Conservation (phyloP, 2,888 invertebrate genomes). For the Eupithecia abbreviata region DNA sequence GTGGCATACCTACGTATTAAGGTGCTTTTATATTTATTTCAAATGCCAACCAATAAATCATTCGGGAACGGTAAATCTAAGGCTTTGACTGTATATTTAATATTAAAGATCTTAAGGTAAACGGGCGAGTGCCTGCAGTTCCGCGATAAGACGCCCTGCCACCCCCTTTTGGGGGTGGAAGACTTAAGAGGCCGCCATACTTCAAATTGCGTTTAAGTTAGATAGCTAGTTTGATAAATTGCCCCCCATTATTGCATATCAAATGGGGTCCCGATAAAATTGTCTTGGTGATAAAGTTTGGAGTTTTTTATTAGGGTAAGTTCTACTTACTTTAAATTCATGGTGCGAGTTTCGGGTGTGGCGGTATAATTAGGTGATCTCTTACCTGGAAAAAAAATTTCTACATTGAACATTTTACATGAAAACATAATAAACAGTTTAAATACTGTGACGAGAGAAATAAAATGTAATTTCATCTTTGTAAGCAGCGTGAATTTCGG, state of each 20-base stretch:
- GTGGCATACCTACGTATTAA: background rate
- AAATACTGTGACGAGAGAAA: conserved; percentile 8
- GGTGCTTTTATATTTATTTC: conserved; percentile 6
- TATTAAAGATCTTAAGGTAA: conserved; percentile 84
- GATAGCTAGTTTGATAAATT: conserved; percentile 83
- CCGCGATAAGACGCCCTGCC: conserved; percentile 77
- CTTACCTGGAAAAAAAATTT: conserved; percentile 60
- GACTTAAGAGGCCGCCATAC: conserved; percentile 80
- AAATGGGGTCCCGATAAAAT: conserved; percentile 74
- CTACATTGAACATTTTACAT: background rate
- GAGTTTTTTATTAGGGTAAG: conserved; percentile 55
- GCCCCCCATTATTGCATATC: conserved; percentile 80
- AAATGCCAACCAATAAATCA: conserved; percentile 61
- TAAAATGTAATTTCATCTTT: conserved; percentile 15
- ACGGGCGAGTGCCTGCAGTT: conserved; percentile 81
- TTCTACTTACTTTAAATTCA: conserved; percentile 56
- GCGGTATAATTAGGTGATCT: conserved; percentile 42
- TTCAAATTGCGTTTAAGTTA: conserved; percentile 83
- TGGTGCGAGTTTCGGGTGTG: conserved; percentile 39
- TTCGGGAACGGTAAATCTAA: conserved; percentile 63
- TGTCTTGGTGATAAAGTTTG: conserved; percentile 60
- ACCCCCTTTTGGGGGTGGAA: conserved; percentile 69
- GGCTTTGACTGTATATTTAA: conserved; percentile 81
- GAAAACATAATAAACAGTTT: background rate
- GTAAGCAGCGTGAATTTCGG: conserved; percentile 21